Evolutionary conservation across 2,797 vertebrate species (phyloP).

Genomic region (Sitta carolinensis): DNA sequence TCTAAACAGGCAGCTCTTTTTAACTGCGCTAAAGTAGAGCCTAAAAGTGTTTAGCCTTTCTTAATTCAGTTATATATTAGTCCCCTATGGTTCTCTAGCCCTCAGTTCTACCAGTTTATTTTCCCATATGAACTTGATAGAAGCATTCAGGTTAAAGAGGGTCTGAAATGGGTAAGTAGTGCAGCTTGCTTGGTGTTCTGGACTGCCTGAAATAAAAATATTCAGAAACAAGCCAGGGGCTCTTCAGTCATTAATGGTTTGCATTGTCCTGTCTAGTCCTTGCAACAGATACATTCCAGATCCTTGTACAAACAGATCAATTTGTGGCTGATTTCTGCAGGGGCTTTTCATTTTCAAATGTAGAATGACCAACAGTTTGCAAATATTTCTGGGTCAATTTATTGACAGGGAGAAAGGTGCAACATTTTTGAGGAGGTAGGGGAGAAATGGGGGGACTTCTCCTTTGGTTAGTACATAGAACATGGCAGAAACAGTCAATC

Average conservation of each 20-base stretch:
- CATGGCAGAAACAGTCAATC: not conserved
- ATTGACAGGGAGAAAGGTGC: not conserved
- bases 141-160: not conserved
- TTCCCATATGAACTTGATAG: not conserved
- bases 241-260: not conserved
- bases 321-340: conserved; percentile 5
- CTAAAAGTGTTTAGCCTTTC: not conserved
- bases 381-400: conserved; percentile 17
- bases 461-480: not conserved
- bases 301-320: conserved; percentile 22
- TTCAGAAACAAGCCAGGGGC: not conserved
- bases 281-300: not conserved
- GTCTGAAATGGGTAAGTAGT: not conserved
- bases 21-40: not conserved
- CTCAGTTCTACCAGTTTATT: not conserved
- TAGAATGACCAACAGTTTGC: not conserved
- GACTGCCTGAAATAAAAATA: not conserved
- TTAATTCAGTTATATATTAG: not conserved
- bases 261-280: not conserved
- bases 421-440: not conserved
- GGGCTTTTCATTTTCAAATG: not conserved
- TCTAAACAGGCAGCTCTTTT: not conserved
- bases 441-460: not conserved
- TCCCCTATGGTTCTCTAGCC: not conserved
- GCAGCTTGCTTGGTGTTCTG: not conserved